Percentiles rank a stretch among this genome's conserved stretches.
phyloP scores from a whole-genome alignment of 2,888 invertebrate genomes.

The Trichopria drosophilae region DNA sequence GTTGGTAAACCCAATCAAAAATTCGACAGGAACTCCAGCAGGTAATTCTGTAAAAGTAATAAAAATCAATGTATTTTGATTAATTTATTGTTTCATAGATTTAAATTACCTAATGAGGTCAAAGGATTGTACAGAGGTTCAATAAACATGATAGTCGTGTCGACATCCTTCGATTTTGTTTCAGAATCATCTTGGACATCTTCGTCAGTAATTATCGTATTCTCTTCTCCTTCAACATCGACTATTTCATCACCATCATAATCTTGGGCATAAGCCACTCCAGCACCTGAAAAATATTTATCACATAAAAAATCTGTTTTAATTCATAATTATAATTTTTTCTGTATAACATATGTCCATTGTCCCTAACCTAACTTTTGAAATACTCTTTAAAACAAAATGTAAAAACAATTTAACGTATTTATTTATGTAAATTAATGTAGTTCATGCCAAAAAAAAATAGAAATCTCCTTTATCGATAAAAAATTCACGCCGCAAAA shows the following conservation, averaged over 20 bases:
- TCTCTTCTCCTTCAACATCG: slow-evolving; percentile 66
- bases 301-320: slow-evolving; percentile 4
- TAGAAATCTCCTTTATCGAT: too few relatives aligned
- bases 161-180: slow-evolving; percentile 85
- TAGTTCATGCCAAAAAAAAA: too few relatives aligned
- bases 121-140: slow-evolving; percentile 65
- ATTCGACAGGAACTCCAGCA: slow-evolving; percentile 90
- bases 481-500: too few relatives aligned
- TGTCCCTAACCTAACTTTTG: not conserved
- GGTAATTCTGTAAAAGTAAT: slow-evolving; percentile 72
- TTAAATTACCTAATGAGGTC: slow-evolving; percentile 47
- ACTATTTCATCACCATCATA: slow-evolving; percentile 63
- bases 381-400: not conserved
- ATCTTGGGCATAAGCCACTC: slow-evolving; percentile 65
- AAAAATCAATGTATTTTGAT: slow-evolving; percentile 4
- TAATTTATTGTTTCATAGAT: slow-evolving; percentile 11
- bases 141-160: slow-evolving; percentile 87
- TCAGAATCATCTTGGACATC: slow-evolving; percentile 66
- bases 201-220: slow-evolving; percentile 58
- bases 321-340: slow-evolving; percentile 8
- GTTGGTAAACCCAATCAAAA: slow-evolving; percentile 95
- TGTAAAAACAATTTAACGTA: not conserved
- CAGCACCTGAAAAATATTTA: slow-evolving; percentile 52
- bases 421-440: too few relatives aligned
- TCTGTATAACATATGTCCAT: not conserved